These are phyloP conservation scores for Cyclophora albipunctata DNA, from an alignment of 2,888 invertebrate genomes.

Conservation along the genomic window DNA sequence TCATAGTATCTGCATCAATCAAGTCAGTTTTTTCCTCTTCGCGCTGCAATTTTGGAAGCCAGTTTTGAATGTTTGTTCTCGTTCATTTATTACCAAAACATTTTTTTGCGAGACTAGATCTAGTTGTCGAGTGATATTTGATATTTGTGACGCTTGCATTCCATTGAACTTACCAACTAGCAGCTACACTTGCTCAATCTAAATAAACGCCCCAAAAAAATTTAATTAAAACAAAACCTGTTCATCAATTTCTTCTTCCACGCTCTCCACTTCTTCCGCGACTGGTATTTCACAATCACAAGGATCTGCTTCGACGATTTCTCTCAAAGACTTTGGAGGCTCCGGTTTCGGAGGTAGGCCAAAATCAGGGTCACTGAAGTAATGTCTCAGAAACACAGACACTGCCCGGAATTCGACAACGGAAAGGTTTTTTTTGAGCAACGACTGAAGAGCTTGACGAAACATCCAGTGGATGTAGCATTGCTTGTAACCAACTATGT, in stretches of 20 bases:
- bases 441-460: constrained; percentile 47
- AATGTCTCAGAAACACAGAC: constrained; percentile 38
- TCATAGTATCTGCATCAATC: constrained; percentile 24
- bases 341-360: constrained; percentile 45
- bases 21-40: constrained; percentile 20
- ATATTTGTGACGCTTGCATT: no score
- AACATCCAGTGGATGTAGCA: constrained; percentile 60
- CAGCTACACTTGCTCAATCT: no score
- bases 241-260: constrained; percentile 32
- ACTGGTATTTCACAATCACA: constrained; percentile 54
- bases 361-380: constrained; percentile 56
- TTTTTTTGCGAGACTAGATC: no score
- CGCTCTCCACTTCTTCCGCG: constrained; percentile 33
- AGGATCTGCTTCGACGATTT: constrained; percentile 36
- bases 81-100: no score
- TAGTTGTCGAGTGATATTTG: no score
- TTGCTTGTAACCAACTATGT: constrained; percentile 43
- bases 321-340: constrained; percentile 31
- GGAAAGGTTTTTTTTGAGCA: constrained; percentile 34
- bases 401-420: constrained; percentile 30
- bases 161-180: no score
- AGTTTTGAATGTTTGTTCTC: no score
- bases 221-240: constrained; percentile 16
- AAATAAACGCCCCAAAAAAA: no score
- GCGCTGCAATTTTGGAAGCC: constrained; percentile 2